These are phyloP conservation scores for Listrodromus nycthemerus DNA, from an alignment of 2,888 invertebrate genomes.

Conservation along the genomic window DNA sequence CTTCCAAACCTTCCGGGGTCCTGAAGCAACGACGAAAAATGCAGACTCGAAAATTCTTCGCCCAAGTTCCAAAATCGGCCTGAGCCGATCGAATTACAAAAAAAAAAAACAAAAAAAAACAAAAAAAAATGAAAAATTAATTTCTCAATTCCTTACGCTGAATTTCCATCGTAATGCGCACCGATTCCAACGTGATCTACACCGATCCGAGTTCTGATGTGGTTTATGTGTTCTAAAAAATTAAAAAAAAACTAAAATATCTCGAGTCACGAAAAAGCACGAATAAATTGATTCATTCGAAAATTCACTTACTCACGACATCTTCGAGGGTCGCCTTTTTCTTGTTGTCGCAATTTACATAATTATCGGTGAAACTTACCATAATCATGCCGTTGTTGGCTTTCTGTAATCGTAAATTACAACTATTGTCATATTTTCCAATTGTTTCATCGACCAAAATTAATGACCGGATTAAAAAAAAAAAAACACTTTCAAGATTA, in stretches of 20 bases:
- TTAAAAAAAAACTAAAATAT: constrained; percentile 23
- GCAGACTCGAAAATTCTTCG: neutral
- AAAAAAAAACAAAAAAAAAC: no score
- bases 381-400: constrained; percentile 90
- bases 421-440: neutral
- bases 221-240: constrained; percentile 85
- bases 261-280: neutral
- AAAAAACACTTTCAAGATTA: no score
- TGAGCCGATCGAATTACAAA: no score
- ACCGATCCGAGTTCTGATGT: constrained; percentile 85
- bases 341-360: constrained; percentile 84
- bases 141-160: constrained; percentile 73
- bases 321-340: constrained; percentile 87
- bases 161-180: constrained; percentile 86
- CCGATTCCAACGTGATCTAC: constrained; percentile 86
- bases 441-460: neutral
- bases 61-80: no score
- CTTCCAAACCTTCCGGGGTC: constrained; percentile 85
- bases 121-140: neutral
- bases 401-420: constrained; percentile 84
- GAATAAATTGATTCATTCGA: neutral
- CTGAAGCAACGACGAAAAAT: constrained; percentile 73
- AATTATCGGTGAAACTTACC: constrained; percentile 90
- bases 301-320: constrained; percentile 87
- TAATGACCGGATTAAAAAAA: no score